Conservation (phyloP, 2,797 vertebrate genomes). For the Pseudochaenichthys georgianus region DNA sequence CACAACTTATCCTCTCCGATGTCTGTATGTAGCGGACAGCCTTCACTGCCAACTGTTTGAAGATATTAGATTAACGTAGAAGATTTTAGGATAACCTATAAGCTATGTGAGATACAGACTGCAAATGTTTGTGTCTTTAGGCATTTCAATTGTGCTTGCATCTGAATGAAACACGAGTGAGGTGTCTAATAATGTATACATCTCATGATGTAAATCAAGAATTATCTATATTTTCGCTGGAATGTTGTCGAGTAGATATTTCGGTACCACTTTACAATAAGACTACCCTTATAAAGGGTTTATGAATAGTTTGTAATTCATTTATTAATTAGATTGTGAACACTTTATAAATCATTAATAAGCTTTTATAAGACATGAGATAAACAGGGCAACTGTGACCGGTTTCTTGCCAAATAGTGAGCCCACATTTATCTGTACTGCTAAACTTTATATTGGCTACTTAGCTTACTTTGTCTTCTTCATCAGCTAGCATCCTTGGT, state of each 20-base stretch:
- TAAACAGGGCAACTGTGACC: no score
- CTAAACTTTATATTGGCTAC: no score
- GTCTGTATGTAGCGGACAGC: conserved; percentile 76
- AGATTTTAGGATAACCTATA: conserved; percentile 55
- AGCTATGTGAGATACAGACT: conserved; percentile 55
- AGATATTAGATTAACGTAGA: conserved; percentile 47
- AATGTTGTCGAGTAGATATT: conserved; percentile 47
- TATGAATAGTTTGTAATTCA: no score
- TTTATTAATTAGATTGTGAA: no score
- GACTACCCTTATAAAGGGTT: no score
- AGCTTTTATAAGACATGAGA: no score
- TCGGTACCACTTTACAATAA: no score
- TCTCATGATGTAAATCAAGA: conserved; percentile 69
- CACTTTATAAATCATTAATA: no score
- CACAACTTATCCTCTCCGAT: conserved; percentile 37
- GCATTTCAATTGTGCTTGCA: conserved; percentile 47
- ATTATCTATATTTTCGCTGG: conserved; percentile 72
- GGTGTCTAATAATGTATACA: conserved; percentile 65
- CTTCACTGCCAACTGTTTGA: conserved; percentile 78
- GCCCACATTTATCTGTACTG: no score
- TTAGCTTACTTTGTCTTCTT: no score
- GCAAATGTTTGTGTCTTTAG: conserved; percentile 42
- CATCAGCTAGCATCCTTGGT: no score
- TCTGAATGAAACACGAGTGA: conserved; percentile 33
- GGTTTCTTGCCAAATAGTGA: no score